These are phyloP conservation scores for Formica selysi DNA, from an alignment of 1,140 invertebrate species.

Conservation along the genomic window DNA sequence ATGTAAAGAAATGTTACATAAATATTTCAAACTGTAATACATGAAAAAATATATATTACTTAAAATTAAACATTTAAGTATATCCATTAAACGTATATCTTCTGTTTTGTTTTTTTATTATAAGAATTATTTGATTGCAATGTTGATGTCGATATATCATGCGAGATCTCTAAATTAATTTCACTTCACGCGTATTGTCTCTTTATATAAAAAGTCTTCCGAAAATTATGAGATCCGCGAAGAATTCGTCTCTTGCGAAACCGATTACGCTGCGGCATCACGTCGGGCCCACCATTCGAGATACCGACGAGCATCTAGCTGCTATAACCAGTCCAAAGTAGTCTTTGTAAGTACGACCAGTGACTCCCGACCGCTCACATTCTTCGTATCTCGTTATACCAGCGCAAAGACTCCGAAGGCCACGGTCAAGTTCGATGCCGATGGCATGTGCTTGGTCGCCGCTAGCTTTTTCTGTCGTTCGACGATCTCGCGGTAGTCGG, in stretches of 20 bases:
- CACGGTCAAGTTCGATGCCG: slow-evolving; percentile 76
- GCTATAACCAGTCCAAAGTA: slow-evolving; percentile 60
- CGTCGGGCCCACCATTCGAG: slow-evolving; percentile 29
- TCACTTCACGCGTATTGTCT: background rate
- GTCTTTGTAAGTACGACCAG: slow-evolving; percentile 68
- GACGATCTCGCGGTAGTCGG: slow-evolving; percentile 60
- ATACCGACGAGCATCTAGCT: slow-evolving; percentile 69
- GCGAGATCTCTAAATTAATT: background rate
- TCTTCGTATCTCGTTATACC: slow-evolving; percentile 76
- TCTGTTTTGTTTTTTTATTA: background rate
- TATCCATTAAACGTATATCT: background rate
- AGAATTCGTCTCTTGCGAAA: slow-evolving; percentile 22
- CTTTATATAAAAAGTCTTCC: background rate
- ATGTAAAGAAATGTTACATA: background rate
- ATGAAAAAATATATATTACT: background rate
- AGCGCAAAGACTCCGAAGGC: slow-evolving; percentile 71
- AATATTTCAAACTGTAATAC: background rate
- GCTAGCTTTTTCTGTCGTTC: slow-evolving; percentile 69
- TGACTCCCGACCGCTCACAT: slow-evolving; percentile 71
- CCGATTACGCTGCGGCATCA: slow-evolving; percentile 23
- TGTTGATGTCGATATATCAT: background rate
- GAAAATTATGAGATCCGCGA: background rate
- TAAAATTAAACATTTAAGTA: background rate
- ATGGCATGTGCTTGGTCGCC: slow-evolving; percentile 66
- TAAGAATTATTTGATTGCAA: background rate